phyloP scores from a whole-genome alignment of 1,140 invertebrate species.

The Cherax quadricarinatus region DNA sequence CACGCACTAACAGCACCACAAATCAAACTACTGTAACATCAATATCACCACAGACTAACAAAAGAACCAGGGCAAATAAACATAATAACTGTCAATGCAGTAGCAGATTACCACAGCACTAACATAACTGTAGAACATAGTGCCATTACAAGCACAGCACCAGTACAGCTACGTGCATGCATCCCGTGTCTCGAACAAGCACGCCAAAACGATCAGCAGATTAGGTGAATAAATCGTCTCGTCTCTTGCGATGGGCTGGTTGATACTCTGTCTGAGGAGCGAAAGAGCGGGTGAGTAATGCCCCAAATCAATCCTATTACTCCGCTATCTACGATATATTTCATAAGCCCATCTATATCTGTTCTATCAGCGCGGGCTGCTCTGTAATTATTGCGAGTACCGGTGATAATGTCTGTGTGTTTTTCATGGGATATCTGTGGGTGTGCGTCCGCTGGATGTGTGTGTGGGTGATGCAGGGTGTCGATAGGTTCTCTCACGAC shows the following conservation, averaged over 20 bases:
- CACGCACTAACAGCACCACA: too few relatives aligned
- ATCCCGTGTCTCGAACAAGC: neutral
- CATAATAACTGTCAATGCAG: too few relatives aligned
- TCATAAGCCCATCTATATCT: slow-evolving; percentile 1
- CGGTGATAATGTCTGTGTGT: neutral
- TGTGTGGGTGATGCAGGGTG: too few relatives aligned
- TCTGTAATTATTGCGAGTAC: slow-evolving; percentile 9
- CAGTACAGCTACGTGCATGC: neutral
- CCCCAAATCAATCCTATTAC: slow-evolving; percentile 3
- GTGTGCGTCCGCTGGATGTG: too few relatives aligned
- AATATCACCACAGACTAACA: too few relatives aligned
- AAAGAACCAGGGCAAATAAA: too few relatives aligned
- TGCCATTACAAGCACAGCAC: neutral
- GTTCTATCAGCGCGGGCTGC: neutral
- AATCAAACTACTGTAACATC: too few relatives aligned
- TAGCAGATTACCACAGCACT: too few relatives aligned
- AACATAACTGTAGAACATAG: too few relatives aligned
- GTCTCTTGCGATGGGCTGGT: neutral
- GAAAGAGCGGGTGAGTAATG: neutral
- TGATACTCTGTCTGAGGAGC: neutral
- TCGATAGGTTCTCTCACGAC: too few relatives aligned
- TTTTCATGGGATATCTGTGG: neutral
- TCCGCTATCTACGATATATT: slow-evolving; percentile 3
- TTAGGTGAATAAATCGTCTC: slow-evolving; percentile 3
- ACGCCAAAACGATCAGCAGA: neutral